Percentiles rank a stretch among this genome's conserved stretches.
Evolutionary conservation across 2,797 vertebrate genomes (phyloP).

Genomic region (Poeciliopsis paucimaculata): DNA sequence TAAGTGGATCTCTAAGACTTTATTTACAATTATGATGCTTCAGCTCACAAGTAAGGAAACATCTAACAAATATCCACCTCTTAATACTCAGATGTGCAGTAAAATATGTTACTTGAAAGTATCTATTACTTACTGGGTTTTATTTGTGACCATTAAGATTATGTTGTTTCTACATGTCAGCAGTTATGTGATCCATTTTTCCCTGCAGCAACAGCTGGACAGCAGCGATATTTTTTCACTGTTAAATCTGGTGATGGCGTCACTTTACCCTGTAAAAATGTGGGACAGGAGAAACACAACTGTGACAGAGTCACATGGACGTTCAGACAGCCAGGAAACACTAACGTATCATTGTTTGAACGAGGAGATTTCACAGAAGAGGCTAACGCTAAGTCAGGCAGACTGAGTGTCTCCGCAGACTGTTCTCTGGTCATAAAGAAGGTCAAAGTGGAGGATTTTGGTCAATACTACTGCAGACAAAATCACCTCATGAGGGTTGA

Average conservation of each 20-base stretch:
- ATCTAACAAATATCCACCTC: not conserved
- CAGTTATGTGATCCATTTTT: not conserved
- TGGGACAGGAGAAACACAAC: not conserved
- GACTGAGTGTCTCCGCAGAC: conserved; percentile 20
- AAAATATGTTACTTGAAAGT: not conserved
- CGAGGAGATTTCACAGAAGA: not conserved
- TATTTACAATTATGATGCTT: not conserved
- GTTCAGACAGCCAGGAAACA: accelerated
- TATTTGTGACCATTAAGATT: not conserved
- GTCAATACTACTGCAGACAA: not conserved
- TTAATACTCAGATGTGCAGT: not conserved
- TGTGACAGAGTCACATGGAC: not conserved
- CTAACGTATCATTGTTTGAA: accelerated
- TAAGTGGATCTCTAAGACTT: not conserved
- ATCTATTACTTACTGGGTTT: not conserved
- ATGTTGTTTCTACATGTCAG: not conserved
- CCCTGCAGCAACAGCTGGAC: not conserved
- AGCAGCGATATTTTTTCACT: not conserved
- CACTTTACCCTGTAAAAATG: conserved; percentile 17
- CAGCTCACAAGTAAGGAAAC: not conserved
- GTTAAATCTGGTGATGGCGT: conserved; percentile 1
- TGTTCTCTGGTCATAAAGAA: conserved; percentile 50
- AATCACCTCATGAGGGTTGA: accelerated
- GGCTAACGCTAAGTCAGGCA: not conserved
- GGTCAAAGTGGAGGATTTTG: conserved; percentile 4